A percentile compares a stretch with the other conserved stretches of the same genome.
phyloP scores from a whole-genome alignment of 2,797 vertebrate species.

The Hoplostethus mediterraneus region DNA sequence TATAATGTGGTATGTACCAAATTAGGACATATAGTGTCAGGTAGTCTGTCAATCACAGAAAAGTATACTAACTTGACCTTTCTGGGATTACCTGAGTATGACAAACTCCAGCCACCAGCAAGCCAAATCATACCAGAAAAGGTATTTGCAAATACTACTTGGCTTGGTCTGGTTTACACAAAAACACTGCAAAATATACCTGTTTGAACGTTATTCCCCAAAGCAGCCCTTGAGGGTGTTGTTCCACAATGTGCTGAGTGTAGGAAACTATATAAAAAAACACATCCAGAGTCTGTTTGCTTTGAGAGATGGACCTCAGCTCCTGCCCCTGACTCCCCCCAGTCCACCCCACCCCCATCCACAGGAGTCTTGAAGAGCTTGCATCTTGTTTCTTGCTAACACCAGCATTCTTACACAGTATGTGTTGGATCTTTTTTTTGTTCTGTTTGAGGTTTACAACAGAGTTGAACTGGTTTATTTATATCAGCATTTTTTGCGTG shows the following conservation, averaged over 20 bases:
- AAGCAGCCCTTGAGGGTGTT: not conserved
- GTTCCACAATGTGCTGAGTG: slow-evolving; percentile 20
- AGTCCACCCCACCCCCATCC: slow-evolving; percentile 47
- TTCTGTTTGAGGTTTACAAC: slow-evolving; percentile 64
- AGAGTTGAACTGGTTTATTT: slow-evolving; percentile 64
- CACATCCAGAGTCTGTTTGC: slow-evolving; percentile 37
- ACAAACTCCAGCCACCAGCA: not conserved
- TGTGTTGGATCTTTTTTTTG: slow-evolving; percentile 66
- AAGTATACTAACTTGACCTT: too few species aligned
- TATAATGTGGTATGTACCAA: not conserved
- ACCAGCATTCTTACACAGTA: slow-evolving; percentile 70
- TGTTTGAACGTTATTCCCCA: not conserved
- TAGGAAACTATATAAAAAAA: slow-evolving; percentile 21
- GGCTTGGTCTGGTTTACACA: not conserved
- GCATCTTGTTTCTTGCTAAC: slow-evolving; percentile 55
- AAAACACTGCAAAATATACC: not conserved
- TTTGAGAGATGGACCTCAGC: slow-evolving; percentile 45
- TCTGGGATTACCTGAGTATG: not conserved
- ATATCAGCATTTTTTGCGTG: slow-evolving; percentile 50
- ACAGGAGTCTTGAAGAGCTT: slow-evolving; percentile 15
- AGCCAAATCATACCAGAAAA: slow-evolving; percentile 8
- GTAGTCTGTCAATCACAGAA: too few species aligned
- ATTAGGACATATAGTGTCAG: too few species aligned
- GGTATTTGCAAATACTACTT: not conserved
- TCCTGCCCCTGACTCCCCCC: slow-evolving; percentile 49